Evolutionary conservation across 2,113 vertebrate genomes (phyloP).

Genomic region (Eonycteris spelaea): DNA sequence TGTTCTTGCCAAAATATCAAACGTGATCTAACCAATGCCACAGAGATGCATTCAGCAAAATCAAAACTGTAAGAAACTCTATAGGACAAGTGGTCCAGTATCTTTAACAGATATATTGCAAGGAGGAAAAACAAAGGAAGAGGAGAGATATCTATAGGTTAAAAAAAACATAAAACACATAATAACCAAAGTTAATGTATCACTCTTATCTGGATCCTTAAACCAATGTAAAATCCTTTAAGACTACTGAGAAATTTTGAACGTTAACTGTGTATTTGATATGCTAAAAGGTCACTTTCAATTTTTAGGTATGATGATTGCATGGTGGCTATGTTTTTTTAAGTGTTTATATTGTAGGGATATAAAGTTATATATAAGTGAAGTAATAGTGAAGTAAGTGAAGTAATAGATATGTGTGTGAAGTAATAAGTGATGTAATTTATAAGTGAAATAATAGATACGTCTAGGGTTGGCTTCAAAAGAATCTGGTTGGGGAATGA

Average conservation of each 20-base stretch:
- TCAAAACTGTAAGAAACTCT: background rate
- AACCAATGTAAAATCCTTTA: background rate
- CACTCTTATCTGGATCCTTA: background rate
- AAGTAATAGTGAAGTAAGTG: background rate
- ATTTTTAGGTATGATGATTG: background rate
- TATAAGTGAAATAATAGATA: background rate
- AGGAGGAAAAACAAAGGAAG: background rate
- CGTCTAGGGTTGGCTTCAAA: background rate
- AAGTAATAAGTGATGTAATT: background rate
- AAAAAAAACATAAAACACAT: background rate
- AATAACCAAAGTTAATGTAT: background rate
- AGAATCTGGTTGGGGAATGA: background rate
- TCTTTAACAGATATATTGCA: background rate
- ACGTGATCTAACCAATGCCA: background rate
- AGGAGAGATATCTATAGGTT: background rate
- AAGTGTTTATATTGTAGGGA: background rate
- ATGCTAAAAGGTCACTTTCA: background rate
- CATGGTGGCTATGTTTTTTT: background rate
- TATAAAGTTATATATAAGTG: background rate
- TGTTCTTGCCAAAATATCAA: background rate
- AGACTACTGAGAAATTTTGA: background rate
- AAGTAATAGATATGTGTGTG: background rate
- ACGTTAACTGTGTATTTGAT: background rate
- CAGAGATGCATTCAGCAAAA: background rate
- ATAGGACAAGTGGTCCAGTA: background rate